Evolutionary conservation across 2,888 invertebrate genomes (phyloP).

Genomic region (Eubasilissa splendida): DNA sequence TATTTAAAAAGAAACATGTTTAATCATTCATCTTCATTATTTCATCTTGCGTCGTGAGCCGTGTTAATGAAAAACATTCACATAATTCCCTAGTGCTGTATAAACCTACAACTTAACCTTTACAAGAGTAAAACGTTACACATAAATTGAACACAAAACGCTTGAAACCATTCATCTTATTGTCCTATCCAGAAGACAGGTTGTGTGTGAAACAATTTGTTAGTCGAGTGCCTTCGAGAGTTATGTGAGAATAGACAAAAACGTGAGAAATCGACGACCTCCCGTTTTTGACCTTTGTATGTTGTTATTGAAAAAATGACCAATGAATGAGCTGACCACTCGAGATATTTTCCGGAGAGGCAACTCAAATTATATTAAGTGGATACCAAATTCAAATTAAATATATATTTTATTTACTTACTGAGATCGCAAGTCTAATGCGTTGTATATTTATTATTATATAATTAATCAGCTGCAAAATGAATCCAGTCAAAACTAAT

Average conservation of each 20-base stretch:
- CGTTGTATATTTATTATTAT: too few species aligned
- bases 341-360: too few species aligned
- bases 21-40: neutral
- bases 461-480: too few species aligned
- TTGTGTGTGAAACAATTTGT: neutral
- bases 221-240: neutral
- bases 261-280: slow-evolving; percentile 1
- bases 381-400: too few species aligned
- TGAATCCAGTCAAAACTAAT: too few species aligned
- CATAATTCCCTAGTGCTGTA: neutral
- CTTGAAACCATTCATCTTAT: neutral
- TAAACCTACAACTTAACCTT: neutral
- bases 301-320: neutral
- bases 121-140: neutral
- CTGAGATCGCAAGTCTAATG: too few species aligned
- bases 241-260: slow-evolving; percentile 4
- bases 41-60: neutral
- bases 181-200: neutral
- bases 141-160: neutral
- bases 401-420: too few species aligned
- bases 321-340: neutral
- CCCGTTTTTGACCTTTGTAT: slow-evolving; percentile 2
- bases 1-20: neutral
- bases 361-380: too few species aligned
- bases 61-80: neutral